Base-by-base conservation (phyloP, 2,797 vertebrate genomes). In the Enoplosus armatus region DNA sequence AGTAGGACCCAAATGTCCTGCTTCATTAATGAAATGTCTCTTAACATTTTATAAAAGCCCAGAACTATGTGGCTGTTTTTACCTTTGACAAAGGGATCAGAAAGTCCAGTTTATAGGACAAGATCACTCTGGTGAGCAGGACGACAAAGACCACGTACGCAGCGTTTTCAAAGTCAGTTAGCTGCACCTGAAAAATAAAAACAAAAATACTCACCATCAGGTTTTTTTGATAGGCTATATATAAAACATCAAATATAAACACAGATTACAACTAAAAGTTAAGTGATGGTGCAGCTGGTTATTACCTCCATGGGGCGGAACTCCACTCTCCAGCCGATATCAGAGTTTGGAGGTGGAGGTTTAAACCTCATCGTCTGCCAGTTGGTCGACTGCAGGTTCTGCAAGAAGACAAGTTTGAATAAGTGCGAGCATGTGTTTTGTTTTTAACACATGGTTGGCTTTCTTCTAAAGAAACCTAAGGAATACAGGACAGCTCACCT, bases 311-410 rank as follows among this genome's bases (percentile, higher is more conserved):
- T 99, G 59, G 98, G 98, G 69, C 98, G 96, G 84, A 99, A 99
- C 90, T 99, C 98, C 6, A 99, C 98, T 92, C 98, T 97, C 98
- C 98, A 99, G 60, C 98, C 98, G 51, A 99, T 99, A 75, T 99
- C 98, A 2, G 98, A 99, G 94, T 99, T 99, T 8, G 98, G 98
- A 86, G 98, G 98, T 6, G 98, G 98, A 16, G 98, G 98, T 85
- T 99, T 99, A 88, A 99, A 99, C 89, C 98, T 96, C 98, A 99
- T 99, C 0, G 98, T 99, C 93, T 99, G 98, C 98, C 98, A 99
- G 86, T 99, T 99, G 86, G 98, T 99, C 27, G 98, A 99, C 84
- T 99, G 98, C 87, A 99, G 96, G 90, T 99, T 99, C 98, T 99
- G 75, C 20, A 93, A 91, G 45, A 83, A 50, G 29, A 77, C 1